A percentile compares a stretch with the other conserved stretches of the same genome.
Evolutionary conservation across 2,113 vertebrate species (phyloP).

Genomic region (Chamaetylas fuelleborni): DNA sequence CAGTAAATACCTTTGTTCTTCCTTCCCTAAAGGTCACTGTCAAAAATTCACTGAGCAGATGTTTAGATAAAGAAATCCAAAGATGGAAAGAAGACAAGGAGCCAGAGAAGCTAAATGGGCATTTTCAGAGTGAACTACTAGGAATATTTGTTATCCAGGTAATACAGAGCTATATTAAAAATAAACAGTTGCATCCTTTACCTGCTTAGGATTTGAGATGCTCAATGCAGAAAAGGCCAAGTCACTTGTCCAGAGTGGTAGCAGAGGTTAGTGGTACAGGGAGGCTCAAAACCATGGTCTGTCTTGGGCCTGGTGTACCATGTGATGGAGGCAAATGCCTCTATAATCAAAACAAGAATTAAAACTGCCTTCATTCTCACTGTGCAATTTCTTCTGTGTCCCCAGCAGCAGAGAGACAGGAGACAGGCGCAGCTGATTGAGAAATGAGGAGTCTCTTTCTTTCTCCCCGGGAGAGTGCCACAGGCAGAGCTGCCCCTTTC

Average conservation of each 20-base stretch:
- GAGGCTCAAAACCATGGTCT: background rate
- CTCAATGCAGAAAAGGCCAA: background rate
- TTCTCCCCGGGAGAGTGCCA: background rate
- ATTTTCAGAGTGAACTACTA: conserved; percentile 82
- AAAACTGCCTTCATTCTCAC: background rate
- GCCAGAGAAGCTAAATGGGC: conserved; percentile 75
- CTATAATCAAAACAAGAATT: background rate
- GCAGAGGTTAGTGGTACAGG: background rate
- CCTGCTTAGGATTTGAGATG: background rate
- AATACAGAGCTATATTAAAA: background rate
- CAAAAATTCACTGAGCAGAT: conserved; percentile 65
- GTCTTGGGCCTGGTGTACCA: background rate
- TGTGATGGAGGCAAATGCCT: background rate
- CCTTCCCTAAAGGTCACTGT: conserved; percentile 56
- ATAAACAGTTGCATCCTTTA: background rate
- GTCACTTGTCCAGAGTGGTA: background rate
- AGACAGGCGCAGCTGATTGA: background rate
- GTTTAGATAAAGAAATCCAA: conserved; percentile 77
- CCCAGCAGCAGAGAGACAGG: background rate
- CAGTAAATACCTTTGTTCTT: background rate
- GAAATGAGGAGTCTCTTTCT: background rate
- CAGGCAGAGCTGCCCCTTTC: background rate
- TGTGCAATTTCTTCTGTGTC: background rate
- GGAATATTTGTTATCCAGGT: conserved; percentile 89
- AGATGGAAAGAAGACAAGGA: conserved; percentile 72